These are phyloP conservation scores for Coelopa frigida DNA, from an alignment of 1,140 invertebrate genomes.

Conservation along the genomic window DNA sequence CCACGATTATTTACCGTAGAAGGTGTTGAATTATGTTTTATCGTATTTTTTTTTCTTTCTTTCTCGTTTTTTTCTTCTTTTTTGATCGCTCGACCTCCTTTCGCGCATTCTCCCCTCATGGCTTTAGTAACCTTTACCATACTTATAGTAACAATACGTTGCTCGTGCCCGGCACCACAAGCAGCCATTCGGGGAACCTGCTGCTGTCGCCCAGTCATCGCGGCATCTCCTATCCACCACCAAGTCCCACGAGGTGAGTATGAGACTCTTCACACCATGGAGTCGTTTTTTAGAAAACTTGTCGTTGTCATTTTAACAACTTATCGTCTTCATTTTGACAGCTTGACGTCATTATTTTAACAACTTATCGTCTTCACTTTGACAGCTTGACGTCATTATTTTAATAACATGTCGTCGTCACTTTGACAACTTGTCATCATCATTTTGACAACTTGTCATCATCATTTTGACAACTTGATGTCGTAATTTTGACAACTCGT, in stretches of 20 bases:
- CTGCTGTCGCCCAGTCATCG: conserved; percentile 51
- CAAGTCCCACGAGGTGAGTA: conserved; percentile 58
- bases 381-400: too few relatives aligned
- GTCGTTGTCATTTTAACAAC: too few relatives aligned
- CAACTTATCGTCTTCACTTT: not conserved
- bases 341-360: too few relatives aligned
- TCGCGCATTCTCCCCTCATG: conserved; percentile 16
- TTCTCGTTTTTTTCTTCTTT: conserved; percentile 4
- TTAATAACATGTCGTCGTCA: not conserved
- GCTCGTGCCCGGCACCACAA: conserved; percentile 47
- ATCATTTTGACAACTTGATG: too few relatives aligned
- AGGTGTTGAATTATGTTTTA: conserved; percentile 3
- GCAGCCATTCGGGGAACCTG: conserved; percentile 46
- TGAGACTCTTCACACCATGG: too few relatives aligned
- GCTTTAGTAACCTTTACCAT: conserved; percentile 39
- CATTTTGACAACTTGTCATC: not conserved
- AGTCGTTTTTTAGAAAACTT: too few relatives aligned
- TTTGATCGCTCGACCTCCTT: conserved; percentile 7
- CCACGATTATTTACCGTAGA: too few relatives aligned
- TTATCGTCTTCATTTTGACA: not conserved
- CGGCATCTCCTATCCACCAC: conserved; percentile 69
- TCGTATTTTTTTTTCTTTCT: conserved; percentile 6
- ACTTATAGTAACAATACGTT: conserved; percentile 49
- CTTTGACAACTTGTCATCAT: too few relatives aligned
- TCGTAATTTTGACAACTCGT: too few relatives aligned